phyloP scores from a whole-genome alignment of 2,113 vertebrate genomes.

The Setophaga petechia region DNA sequence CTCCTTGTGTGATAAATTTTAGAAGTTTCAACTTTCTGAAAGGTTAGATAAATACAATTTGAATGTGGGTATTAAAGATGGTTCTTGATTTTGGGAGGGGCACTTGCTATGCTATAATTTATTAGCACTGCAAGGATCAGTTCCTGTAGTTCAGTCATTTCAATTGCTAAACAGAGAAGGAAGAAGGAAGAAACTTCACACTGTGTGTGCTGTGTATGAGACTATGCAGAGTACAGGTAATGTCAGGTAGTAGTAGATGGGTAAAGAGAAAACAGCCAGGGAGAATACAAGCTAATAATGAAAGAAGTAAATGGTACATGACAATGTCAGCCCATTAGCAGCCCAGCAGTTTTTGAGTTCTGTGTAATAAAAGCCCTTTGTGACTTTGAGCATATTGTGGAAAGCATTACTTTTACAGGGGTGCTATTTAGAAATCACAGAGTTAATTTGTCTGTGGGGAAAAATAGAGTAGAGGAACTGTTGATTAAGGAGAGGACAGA shows the following conservation, averaged over 20 bases:
- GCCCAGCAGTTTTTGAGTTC: not conserved
- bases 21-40: not conserved
- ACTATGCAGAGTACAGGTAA: not conserved
- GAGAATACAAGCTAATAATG: not conserved
- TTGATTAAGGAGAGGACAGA: not conserved
- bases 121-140: not conserved
- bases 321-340: not conserved
- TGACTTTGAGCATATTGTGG: not conserved
- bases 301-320: not conserved
- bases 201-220: not conserved
- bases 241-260: not conserved
- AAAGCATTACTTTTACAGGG: not conserved
- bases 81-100: not conserved
- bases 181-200: rapidly evolving
- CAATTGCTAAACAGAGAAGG: not conserved
- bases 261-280: not conserved
- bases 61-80: not conserved
- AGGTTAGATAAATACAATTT: not conserved
- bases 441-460: not conserved
- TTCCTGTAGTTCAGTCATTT: not conserved
- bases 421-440: not conserved
- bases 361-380: not conserved
- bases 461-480: not conserved
- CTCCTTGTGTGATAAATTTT: not conserved
- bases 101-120: rapidly evolving